Conservation (phyloP, 2,797 vertebrate species). For the Netta rufina region DNA sequence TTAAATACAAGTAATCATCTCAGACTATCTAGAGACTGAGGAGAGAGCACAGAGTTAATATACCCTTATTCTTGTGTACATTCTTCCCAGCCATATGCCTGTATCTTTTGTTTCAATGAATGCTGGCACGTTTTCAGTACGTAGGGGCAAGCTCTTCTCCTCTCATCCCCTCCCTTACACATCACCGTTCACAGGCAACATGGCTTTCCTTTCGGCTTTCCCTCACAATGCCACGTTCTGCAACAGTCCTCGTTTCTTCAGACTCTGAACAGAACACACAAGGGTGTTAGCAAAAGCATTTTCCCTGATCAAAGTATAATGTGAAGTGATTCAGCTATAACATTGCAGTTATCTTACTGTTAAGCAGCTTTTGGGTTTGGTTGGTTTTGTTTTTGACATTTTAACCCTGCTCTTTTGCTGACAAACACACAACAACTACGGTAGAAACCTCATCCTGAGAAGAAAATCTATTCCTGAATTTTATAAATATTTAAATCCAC, state of each 20-base stretch:
- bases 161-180: background rate
- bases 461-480: background rate
- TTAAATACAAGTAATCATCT: background rate
- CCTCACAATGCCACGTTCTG: background rate
- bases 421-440: background rate
- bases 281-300: background rate
- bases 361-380: background rate
- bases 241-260: background rate
- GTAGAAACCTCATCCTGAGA: background rate
- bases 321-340: background rate
- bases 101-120: background rate
- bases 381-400: background rate
- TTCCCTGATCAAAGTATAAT: background rate
- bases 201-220: background rate
- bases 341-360: background rate
- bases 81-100: background rate
- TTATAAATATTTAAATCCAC: background rate
- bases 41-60: background rate
- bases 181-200: background rate
- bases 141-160: background rate
- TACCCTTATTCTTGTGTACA: background rate
- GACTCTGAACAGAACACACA: accelerated
- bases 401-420: background rate
- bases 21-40: background rate
- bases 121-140: background rate